Evolutionary conservation across 2,797 vertebrate species (phyloP), one percentile per base, ranked within the genome.

Genomic region (Enteromius fasciolatus): DNA sequence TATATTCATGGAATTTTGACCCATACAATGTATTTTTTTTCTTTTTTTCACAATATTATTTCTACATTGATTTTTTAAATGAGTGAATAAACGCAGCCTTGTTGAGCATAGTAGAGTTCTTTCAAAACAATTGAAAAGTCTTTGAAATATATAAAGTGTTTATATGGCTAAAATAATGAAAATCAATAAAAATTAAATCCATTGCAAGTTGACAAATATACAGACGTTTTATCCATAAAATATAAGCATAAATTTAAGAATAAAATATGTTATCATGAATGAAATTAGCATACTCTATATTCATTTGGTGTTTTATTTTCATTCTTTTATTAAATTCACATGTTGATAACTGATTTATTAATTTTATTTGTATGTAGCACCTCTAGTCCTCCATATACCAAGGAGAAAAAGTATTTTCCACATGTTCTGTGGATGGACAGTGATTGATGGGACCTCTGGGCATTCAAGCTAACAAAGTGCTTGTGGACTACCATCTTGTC

Each of bases 361-460:
- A 3, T 36, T 66, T 67, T 20, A 9, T 64, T 28, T 39, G n/a
- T 3, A 23, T 7, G 67, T 25, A 41, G n/a, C 23, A 44, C 25
- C 33, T 9, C 6, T 46, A 72, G 17, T 36, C 20, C 50, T 20
- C 31, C 48, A 5, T 5, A 54, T 10, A 33, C 25, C 12, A 61
- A 9, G 39, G 23, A 63, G 8, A 3, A 61, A 20, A 59, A 54
- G 5, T 33, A 54, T 52, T 66, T 66, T 44, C 46, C 7, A 52
- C 5, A 28, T 48, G 64, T 31, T 61, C 44, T 20, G 8, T 76
- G 23, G 41, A 23, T 20, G 12, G 44, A 76, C 28, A 23, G 66
- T 83, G 86, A 87, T 84, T 82, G 83, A 84, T 80, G 76, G 70
- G 36, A 57, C 76, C 61, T 73, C 77, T 59, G 77, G 66, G 66